Conservation (phyloP, 2,113 vertebrate species). For the Cromileptes altivelis region DNA sequence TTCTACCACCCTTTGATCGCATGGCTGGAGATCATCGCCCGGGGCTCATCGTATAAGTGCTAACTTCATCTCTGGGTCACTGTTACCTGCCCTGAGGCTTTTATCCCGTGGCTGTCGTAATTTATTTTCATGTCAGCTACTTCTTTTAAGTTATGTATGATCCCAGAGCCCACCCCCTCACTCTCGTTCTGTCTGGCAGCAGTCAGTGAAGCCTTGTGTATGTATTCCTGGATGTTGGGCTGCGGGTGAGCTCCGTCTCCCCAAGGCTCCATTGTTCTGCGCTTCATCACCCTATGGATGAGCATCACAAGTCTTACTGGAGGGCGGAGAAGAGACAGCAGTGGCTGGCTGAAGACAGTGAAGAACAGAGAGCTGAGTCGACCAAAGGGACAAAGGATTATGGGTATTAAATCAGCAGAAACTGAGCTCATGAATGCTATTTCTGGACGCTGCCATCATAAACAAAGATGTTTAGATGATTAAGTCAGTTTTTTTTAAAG, state of each 20-base stretch:
- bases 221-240: constrained; percentile 79
- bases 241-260: constrained; percentile 80
- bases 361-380: constrained; percentile 12
- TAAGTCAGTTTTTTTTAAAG: constrained; percentile 5
- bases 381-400: constrained; percentile 37
- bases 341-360: constrained; percentile 15
- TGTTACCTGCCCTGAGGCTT: constrained; percentile 36
- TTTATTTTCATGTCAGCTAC: constrained; percentile 44
- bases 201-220: constrained; percentile 89
- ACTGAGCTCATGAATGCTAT: constrained; percentile 13
- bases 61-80: constrained; percentile 23
- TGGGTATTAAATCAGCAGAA: constrained; percentile 47
- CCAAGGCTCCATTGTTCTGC: constrained; percentile 85
- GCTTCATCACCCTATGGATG: constrained; percentile 84
- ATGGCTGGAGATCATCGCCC: constrained; percentile 22
- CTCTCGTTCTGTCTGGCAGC: constrained; percentile 36
- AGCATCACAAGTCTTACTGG: constrained; percentile 78
- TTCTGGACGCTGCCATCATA: background rate
- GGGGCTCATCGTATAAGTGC: constrained; percentile 33
- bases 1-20: constrained; percentile 57
- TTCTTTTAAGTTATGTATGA: constrained; percentile 38
- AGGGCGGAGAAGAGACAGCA: constrained; percentile 42
- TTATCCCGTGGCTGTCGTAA: background rate
- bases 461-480: constrained; percentile 25
- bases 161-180: constrained; percentile 20